These are phyloP conservation scores for Ips typographus DNA, from an alignment of 1,140 invertebrate species.

Conservation along the genomic window DNA sequence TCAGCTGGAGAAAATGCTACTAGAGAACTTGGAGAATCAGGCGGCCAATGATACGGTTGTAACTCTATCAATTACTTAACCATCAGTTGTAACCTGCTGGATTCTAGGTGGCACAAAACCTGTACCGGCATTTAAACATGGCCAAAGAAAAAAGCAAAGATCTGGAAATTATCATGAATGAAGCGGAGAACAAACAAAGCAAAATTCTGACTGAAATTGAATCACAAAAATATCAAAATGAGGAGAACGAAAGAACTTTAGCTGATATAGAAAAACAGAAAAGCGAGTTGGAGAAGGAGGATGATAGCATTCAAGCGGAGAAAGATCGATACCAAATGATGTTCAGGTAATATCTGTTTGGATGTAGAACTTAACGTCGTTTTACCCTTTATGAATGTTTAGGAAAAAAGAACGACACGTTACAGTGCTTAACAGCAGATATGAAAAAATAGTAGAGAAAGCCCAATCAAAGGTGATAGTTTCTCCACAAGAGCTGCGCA, in stretches of 20 bases:
- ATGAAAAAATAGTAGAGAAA: constrained; percentile 56
- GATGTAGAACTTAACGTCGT: not conserved
- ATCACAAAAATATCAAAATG: constrained; percentile 54
- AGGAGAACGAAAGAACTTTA: constrained; percentile 52
- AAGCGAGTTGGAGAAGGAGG: constrained; percentile 54
- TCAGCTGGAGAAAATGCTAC: constrained; percentile 63
- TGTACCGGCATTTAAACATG: constrained; percentile 24
- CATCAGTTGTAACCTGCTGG: not conserved
- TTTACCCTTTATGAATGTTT: not conserved
- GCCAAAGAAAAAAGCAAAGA: constrained; percentile 31
- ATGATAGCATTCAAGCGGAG: constrained; percentile 54
- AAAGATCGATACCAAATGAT: constrained; percentile 53
- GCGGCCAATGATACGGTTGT: constrained; percentile 64
- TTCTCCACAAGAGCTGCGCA: constrained; percentile 59
- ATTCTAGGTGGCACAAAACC: constrained; percentile 24
- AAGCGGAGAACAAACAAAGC: constrained; percentile 65
- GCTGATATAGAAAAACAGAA: constrained; percentile 49
- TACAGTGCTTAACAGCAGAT: constrained; percentile 58
- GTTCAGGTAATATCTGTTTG: constrained; percentile 9
- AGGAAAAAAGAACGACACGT: constrained; percentile 59
- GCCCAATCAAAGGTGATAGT: constrained; percentile 30
- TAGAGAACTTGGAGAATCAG: constrained; percentile 66
- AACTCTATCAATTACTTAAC: not conserved
- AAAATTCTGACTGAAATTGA: constrained; percentile 63
- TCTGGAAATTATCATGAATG: constrained; percentile 61